Percentiles rank a stretch among this genome's conserved stretches.
Evolutionary conservation across 2,113 vertebrate genomes (phyloP).

Genomic region (Hippoglossus stenolepis): DNA sequence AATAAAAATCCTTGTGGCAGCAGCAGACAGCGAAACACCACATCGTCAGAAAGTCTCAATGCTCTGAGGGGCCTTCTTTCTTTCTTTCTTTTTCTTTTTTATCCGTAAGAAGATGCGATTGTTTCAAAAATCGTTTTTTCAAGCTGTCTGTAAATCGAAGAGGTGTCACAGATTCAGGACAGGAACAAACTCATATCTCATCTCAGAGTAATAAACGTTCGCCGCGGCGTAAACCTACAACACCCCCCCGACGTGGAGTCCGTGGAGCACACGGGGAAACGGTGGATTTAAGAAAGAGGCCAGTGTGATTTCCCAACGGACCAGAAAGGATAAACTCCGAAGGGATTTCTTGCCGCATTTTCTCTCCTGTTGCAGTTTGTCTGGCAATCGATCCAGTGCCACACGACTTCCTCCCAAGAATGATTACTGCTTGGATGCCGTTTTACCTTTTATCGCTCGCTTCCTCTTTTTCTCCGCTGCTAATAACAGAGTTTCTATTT

Average conservation of each 20-base stretch:
- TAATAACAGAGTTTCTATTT: neutral
- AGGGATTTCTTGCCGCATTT: constrained; percentile 17
- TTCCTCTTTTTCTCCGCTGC: neutral
- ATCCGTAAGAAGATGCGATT: too few species aligned
- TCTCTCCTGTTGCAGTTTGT: constrained; percentile 38
- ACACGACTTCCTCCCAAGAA: constrained; percentile 51
- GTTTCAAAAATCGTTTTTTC: neutral
- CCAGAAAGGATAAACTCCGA: constrained; percentile 31
- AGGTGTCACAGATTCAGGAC: neutral
- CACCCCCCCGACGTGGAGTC: neutral
- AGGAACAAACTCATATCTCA: neutral
- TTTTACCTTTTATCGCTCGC: constrained; percentile 2
- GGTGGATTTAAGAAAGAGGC: constrained; percentile 44
- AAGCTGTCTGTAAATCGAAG: neutral
- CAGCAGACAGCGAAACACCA: neutral
- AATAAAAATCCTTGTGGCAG: neutral
- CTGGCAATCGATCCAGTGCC: constrained; percentile 51
- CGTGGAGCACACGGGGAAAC: constrained; percentile 9
- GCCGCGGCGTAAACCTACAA: neutral
- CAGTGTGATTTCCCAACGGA: constrained; percentile 53
- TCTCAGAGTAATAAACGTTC: constrained; percentile 16
- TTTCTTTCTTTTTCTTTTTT: neutral
- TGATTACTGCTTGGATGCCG: constrained; percentile 52
- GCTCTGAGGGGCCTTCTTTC: neutral
- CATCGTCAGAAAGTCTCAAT: neutral